These are phyloP conservation scores for Aphelenchoides bicaudatus DNA, from an alignment of 2,888 invertebrate genomes.

Conservation along the genomic window DNA sequence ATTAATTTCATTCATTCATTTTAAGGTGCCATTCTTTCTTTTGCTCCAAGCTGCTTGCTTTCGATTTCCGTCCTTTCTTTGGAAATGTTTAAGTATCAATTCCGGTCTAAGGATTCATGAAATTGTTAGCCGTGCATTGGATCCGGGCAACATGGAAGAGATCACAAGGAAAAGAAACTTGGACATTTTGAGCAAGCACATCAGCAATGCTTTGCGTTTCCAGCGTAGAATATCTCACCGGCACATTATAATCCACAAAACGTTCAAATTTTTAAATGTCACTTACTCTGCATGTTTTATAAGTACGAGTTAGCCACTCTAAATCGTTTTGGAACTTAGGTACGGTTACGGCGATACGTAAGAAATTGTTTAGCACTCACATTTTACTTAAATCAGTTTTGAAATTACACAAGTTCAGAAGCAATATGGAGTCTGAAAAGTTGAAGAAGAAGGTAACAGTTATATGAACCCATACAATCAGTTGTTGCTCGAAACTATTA, in stretches of 20 bases:
- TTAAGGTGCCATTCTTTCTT: slow-evolving; percentile 58
- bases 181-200: slow-evolving; percentile 44
- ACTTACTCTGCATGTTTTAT: slow-evolving; percentile 56
- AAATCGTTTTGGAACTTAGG: slow-evolving; percentile 49
- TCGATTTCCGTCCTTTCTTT: slow-evolving; percentile 51
- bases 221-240: slow-evolving; percentile 41
- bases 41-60: slow-evolving; percentile 56
- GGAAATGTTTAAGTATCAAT: slow-evolving; percentile 53
- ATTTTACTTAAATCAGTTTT: no score
- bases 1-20: no score
- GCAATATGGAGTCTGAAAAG: no score
- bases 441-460: no score
- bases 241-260: slow-evolving; percentile 45
- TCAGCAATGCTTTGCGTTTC: slow-evolving; percentile 48
- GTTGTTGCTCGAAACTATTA: no score
- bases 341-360: slow-evolving; percentile 52
- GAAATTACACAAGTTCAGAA: no score
- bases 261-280: slow-evolving; percentile 46
- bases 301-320: slow-evolving; percentile 45
- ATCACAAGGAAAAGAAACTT: slow-evolving; percentile 40
- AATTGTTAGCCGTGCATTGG: slow-evolving; percentile 53
- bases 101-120: slow-evolving; percentile 57
- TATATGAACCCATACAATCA: no score
- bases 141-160: slow-evolving; percentile 38
- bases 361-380: no score